A percentile compares a stretch with the other conserved stretches of the same genome.
Evolutionary conservation across 2,888 invertebrate species (phyloP).

Genomic region (Agriopis aurantiaria): DNA sequence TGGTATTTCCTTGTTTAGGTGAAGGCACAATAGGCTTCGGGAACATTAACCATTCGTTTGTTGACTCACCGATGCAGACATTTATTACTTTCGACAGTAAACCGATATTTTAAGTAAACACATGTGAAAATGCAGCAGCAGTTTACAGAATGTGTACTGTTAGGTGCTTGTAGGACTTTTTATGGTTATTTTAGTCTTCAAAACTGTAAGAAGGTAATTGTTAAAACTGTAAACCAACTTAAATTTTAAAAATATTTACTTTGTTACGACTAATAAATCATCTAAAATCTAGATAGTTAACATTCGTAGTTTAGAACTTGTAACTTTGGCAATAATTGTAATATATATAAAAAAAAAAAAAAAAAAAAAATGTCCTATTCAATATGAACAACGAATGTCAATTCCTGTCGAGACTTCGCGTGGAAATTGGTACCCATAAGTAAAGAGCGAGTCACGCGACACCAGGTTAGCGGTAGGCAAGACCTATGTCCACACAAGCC

Average conservation of each 20-base stretch:
- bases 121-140: slow-evolving; percentile 22
- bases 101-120: slow-evolving; percentile 44
- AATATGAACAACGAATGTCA: neutral
- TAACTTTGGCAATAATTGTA: neutral
- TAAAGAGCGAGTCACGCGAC: slow-evolving; percentile 14
- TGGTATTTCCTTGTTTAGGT: slow-evolving; percentile 73
- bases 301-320: neutral
- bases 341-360: neutral
- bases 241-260: neutral
- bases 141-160: slow-evolving; percentile 24
- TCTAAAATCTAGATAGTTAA: neutral
- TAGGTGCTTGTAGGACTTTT: neutral
- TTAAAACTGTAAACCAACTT: neutral
- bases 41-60: slow-evolving; percentile 55
- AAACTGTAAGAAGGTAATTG: neutral
- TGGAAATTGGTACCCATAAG: neutral
- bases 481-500: slow-evolving; percentile 34
- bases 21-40: slow-evolving; percentile 55
- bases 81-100: slow-evolving; percentile 55
- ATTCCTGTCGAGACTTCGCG: neutral
- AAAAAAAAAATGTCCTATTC: neutral
- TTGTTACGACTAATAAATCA: neutral
- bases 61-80: slow-evolving; percentile 50
- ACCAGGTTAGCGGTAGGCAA: slow-evolving; percentile 23
- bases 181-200: neutral